Evolutionary conservation across 92 coral and sea anemone genomes (phyloP).

Genomic region (Parazoanthus darwini): DNA sequence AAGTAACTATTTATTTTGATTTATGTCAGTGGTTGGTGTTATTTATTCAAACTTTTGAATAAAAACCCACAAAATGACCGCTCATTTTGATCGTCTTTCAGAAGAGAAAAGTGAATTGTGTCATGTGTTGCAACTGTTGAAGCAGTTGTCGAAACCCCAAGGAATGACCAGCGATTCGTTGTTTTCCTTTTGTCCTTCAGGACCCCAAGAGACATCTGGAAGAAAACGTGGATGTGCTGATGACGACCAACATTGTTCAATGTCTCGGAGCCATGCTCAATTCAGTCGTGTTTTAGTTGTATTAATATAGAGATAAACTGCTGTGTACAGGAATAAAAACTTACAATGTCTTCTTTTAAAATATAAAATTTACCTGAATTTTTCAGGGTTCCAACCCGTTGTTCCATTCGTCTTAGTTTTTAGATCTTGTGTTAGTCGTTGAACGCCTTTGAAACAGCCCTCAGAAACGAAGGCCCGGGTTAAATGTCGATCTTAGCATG

Average conservation of each 20-base stretch:
- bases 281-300: conserved; percentile 80
- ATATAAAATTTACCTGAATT: not conserved
- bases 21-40: not conserved
- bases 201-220: conserved; percentile 99
- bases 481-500: no score
- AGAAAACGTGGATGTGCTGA: conserved; percentile 91
- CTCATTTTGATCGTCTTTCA: not conserved
- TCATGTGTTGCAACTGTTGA: not conserved
- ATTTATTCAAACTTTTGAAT: not conserved
- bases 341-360: not conserved
- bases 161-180: not conserved
- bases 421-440: not conserved
- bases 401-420: not conserved
- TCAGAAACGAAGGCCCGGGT: not conserved
- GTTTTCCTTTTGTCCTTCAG: conserved; percentile 45
- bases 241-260: conserved; percentile 98
- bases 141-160: not conserved
- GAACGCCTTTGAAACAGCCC: not conserved
- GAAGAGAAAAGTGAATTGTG: not conserved
- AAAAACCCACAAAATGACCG: not conserved
- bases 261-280: conserved; percentile 97
- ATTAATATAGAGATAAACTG: not conserved
- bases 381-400: not conserved
- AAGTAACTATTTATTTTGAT: not conserved
- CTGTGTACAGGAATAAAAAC: not conserved